Percentiles rank a stretch among this genome's conserved stretches.
Evolutionary conservation across 2,113 vertebrate species (phyloP).

Genomic region (Cottus gobio): DNA sequence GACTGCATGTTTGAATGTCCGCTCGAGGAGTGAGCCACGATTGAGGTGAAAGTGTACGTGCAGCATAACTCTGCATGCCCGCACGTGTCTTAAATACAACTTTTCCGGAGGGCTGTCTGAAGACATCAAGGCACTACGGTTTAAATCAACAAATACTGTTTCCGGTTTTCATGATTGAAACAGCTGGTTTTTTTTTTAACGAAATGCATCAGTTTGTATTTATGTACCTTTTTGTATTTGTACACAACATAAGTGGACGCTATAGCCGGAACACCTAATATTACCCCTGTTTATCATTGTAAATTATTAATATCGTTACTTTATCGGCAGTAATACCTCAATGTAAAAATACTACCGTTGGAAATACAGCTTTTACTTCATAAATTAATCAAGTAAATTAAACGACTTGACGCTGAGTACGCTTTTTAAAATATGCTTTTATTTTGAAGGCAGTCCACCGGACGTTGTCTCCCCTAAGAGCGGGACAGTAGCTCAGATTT

Average conservation of each 20-base stretch:
- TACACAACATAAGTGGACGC: background rate
- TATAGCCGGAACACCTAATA: background rate
- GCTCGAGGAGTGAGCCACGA: background rate
- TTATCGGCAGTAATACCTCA: background rate
- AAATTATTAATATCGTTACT: too few species aligned
- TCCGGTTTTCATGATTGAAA: constrained; percentile 27
- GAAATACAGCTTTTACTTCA: background rate
- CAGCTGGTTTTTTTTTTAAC: background rate
- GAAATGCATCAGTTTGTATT: background rate
- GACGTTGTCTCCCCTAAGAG: background rate
- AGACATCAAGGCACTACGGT: background rate
- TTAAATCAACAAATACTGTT: background rate
- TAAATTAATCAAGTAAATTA: too few species aligned
- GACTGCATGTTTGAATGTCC: background rate
- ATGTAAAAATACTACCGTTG: background rate
- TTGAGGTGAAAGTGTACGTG: background rate
- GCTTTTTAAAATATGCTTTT: constrained; percentile 34
- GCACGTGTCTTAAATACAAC: constrained; percentile 14
- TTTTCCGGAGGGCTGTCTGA: constrained; percentile 29
- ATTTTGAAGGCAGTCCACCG: constrained; percentile 44
- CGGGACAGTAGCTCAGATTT: constrained; percentile 26
- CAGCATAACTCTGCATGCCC: background rate
- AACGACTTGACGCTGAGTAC: background rate
- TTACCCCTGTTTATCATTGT: background rate
- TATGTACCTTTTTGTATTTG: too few species aligned